Evolutionary conservation across 1,140 invertebrate genomes (phyloP).

Genomic region (Drosophila rhopaloa): DNA sequence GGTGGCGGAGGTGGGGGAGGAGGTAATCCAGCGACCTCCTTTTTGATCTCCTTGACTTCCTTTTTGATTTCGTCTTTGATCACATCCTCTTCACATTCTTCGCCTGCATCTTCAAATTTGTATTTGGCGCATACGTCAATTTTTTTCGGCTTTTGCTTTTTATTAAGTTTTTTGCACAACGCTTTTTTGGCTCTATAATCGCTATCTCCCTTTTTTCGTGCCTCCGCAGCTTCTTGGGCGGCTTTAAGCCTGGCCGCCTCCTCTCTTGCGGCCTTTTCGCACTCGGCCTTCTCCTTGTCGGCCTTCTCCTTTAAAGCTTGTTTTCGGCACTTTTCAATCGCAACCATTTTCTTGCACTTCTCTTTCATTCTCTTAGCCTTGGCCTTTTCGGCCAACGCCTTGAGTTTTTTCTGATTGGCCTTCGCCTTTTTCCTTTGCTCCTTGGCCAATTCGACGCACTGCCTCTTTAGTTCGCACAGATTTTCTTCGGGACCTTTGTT

Average conservation of each 20-base stretch:
- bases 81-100: not conserved
- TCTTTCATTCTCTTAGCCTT: not conserved
- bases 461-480: conserved; percentile 1
- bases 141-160: conserved; percentile 3
- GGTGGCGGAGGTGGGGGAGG: not conserved
- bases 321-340: conserved; percentile 8
- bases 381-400: conserved; percentile 12
- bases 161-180: not conserved
- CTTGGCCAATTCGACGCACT: conserved; percentile 4
- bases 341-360: not conserved
- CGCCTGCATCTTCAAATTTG: not conserved
- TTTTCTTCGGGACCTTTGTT: not conserved
- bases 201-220: not conserved
- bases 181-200: not conserved
- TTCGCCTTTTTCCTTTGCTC: conserved; percentile 5
- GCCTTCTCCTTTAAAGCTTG: conserved; percentile 4
- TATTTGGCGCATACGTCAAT: not conserved
- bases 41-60: not conserved
- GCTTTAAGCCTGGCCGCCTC: not conserved
- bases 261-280: conserved; percentile 1
- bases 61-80: not conserved
- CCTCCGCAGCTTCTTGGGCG: not conserved
- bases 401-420: conserved; percentile 6
- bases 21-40: not conserved
- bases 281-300: not conserved